Percentiles rank a stretch among this genome's conserved stretches.
Conservation (phyloP, 2,797 vertebrate species). For the Linurgus olivaceus region DNA sequence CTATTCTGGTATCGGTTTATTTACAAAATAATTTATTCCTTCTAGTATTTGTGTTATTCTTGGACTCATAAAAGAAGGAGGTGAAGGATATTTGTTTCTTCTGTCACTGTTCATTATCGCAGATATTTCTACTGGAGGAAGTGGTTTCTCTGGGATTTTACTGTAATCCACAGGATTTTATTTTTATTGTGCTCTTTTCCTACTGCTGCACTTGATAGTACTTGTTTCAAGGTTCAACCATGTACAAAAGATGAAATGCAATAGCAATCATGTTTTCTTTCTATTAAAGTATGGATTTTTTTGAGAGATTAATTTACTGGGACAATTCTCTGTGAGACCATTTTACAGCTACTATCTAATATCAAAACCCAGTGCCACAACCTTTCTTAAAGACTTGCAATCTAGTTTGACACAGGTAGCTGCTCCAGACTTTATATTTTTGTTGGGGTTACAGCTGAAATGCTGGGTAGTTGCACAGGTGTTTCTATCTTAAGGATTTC, state of each 20-base stretch:
- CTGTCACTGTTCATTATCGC: conserved; percentile 16
- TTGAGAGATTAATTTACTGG: conserved; percentile 39
- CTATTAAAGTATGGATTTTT: conserved; percentile 57
- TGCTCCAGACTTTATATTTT: background rate
- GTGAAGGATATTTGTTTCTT: conserved; percentile 24
- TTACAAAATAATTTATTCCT: background rate
- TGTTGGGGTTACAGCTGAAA: background rate
- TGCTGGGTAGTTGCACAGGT: background rate
- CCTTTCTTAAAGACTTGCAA: conserved; percentile 22
- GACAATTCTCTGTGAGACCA: conserved; percentile 8
- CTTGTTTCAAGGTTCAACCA: conserved; percentile 49
- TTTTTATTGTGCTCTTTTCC: conserved; percentile 60
- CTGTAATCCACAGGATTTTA: conserved; percentile 58
- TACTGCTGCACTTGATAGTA: background rate
- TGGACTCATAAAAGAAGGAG: background rate
- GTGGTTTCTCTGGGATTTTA: conserved; percentile 36
- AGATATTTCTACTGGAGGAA: background rate
- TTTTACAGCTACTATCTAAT: conserved; percentile 33
- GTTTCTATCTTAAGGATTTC: background rate
- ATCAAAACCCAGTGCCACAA: conserved; percentile 18
- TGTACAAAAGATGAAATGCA: conserved; percentile 47
- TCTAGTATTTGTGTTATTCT: background rate
- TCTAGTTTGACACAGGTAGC: conserved; percentile 6
- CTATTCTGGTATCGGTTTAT: background rate
- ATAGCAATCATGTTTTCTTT: conserved; percentile 51